phyloP scores from a whole-genome alignment of 2,797 vertebrate species.

The Microcaecilia unicolor region DNA sequence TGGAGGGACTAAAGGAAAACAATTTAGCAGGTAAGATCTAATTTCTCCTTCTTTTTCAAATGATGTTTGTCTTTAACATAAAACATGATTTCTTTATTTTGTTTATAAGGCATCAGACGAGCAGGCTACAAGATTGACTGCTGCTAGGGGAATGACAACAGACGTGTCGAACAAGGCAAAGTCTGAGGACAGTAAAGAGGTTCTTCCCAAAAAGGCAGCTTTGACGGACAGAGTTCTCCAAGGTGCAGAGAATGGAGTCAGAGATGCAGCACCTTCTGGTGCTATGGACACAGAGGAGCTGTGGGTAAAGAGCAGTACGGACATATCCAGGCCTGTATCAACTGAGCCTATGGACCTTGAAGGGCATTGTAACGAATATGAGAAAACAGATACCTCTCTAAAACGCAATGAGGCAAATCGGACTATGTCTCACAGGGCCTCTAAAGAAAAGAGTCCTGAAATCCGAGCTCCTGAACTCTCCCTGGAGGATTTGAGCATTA shows the following conservation, averaged over 20 bases:
- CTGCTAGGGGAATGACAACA: conserved; percentile 81
- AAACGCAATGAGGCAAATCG: conserved; percentile 36
- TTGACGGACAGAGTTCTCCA: conserved; percentile 55
- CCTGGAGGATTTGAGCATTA: conserved; percentile 91
- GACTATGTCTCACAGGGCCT: conserved; percentile 17
- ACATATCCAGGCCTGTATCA: conserved; percentile 37
- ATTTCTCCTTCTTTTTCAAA: too few relatives aligned
- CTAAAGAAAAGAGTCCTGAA: conserved; percentile 59
- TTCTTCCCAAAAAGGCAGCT: conserved; percentile 62
- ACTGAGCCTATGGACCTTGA: conserved; percentile 84
- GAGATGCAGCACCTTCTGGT: conserved; percentile 34
- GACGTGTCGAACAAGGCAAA: conserved; percentile 70
- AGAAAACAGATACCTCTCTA: conserved; percentile 38
- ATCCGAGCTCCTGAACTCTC: conserved; percentile 77
- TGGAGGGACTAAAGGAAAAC: too few relatives aligned
- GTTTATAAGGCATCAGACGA: conserved; percentile 67
- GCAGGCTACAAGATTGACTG: conserved; percentile 51
- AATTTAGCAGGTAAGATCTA: too few relatives aligned
- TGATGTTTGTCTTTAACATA: too few relatives aligned
- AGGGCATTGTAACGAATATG: conserved; percentile 43
- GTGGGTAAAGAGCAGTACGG: conserved; percentile 42
- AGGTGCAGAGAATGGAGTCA: conserved; percentile 51
- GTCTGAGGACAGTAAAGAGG: conserved; percentile 76
- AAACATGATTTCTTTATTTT: neutral
- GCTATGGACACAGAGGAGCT: conserved; percentile 47